Base-by-base conservation (phyloP, 2,888 invertebrate species). In the Aproaerema taeniolella region DNA sequence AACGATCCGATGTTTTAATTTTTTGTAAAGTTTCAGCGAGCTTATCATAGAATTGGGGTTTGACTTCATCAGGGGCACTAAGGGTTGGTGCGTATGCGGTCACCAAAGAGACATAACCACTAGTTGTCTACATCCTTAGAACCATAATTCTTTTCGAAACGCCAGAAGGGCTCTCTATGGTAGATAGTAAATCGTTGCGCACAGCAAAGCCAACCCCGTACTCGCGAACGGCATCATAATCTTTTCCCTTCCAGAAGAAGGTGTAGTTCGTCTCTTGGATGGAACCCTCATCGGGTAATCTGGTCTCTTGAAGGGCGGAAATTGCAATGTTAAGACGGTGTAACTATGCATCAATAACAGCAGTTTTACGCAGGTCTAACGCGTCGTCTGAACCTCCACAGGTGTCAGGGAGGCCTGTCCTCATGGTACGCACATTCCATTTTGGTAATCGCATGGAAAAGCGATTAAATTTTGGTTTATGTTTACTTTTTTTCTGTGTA, bases 381-480 rank as follows among this genome's bases (percentile, higher is more conserved):
- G 11, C 31, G 20, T 20, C 2, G 3, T 6, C 26, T 13, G 31
- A 36, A 11, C 38, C 20, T 42, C 39, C 42, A 13, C 35, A 4
- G 39, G 36, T 42, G 36, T 31, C 11, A 31, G 39, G 39, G 39
- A 42, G 20, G 35, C 42, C 42, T 39, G 42, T 42, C 39, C 39
- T 39, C 35, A 36, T 29, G 4, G 36, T 43, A 8, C 39, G 39
- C 29, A 43, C 39, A 36, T 42, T 42, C 42, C 42, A 42, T 24
- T 38, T 39, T 11, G 31, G 25, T 12, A 42, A 16, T 17, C 42
- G 42, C 42, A 42, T 11, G 20, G 32, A 20, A 11, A 2, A 2
- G 16, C 7, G 30, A n/a, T 3, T 4, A 3, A 1, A 16, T 11
- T 30, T 11, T 30, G 12, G 10, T 4, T 12, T 12, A 30, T 5